Conservation (phyloP, 1,140 invertebrate species). For the Dryas iulia region DNA sequence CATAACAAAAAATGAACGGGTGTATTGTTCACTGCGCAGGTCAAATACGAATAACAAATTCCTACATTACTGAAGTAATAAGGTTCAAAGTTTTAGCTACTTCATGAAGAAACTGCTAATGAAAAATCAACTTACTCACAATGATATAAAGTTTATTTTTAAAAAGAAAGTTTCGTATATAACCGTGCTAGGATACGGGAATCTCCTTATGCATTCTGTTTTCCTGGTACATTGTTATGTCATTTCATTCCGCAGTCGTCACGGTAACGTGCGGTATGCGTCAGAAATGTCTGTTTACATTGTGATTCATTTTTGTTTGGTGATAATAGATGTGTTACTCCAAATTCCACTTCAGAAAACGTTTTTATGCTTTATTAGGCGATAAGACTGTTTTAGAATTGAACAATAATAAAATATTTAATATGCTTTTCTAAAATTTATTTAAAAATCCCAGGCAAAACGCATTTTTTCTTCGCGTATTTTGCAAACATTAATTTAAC, state of each 20-base stretch:
- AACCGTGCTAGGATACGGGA: conserved; percentile 4
- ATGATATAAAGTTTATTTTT: neutral
- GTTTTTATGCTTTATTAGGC: neutral
- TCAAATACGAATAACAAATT: neutral
- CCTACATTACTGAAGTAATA: neutral
- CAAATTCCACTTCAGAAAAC: neutral
- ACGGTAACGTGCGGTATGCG: conserved; percentile 14
- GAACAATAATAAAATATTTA: no score
- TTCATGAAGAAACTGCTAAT: neutral
- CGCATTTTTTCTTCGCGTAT: no score
- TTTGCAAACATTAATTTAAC: no score
- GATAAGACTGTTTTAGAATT: no score
- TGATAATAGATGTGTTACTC: neutral
- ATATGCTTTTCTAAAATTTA: no score
- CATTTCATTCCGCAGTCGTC: conserved; percentile 25
- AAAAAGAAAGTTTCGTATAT: neutral
- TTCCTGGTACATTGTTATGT: conserved; percentile 28
- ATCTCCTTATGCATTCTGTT: conserved; percentile 6
- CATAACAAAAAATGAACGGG: neutral
- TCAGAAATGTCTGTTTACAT: neutral
- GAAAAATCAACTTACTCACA: neutral
- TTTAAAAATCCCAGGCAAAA: no score
- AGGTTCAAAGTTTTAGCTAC: neutral
- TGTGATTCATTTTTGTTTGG: neutral
- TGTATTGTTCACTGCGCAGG: neutral